Evolutionary conservation across 2,797 vertebrate genomes (phyloP), one percentile per base, ranked within the genome.

Genomic region (Meda fulgida): DNA sequence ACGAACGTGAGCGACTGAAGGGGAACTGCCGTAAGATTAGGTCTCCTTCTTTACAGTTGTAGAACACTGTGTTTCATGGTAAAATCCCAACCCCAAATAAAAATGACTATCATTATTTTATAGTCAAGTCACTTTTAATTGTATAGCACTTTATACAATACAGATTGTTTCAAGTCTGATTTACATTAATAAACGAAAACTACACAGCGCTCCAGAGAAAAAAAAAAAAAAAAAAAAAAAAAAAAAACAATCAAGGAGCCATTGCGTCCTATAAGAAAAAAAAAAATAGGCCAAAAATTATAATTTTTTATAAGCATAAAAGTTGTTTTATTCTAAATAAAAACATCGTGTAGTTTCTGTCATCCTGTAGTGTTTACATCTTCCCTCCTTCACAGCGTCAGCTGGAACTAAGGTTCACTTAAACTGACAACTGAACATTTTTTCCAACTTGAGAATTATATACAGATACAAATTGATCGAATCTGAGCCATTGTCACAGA

Each of bases 171-270:
- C 10, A 43, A 43, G 11, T 10, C 10, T 43, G 10, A 43, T 43
- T 43, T 2, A 43, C 40, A 11, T 10, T 43, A 10, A 43, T 43
- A 43, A 43, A 10, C 40, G 2, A 43, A 43, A 43, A 10, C 11
- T 11, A 43, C 40, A 43, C 40, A 43, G 40, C 11, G 40, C 3
- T 43, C 2, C 40, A 43, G 40, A 43, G 2, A 2, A 43, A 36
- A 1, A 7, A 1, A 1, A 38, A 38, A 0, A 38, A 2, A 43
- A 36, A 1, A 7, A 1, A 1, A 38, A 38, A 0, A 38, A 38
- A 7, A 38, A 7, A 38, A 38, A 38, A 38, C 7, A 38, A 38
- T 38, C 36, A 38, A 8, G 9, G 40, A 40, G 8, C 38, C 38
- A 1, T 40, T 40, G 38, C 38, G 38, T 9, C 8, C 38, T 40